phyloP scores from a whole-genome alignment of 2,113 vertebrate genomes.

The Epinephelus cyanopodus region DNA sequence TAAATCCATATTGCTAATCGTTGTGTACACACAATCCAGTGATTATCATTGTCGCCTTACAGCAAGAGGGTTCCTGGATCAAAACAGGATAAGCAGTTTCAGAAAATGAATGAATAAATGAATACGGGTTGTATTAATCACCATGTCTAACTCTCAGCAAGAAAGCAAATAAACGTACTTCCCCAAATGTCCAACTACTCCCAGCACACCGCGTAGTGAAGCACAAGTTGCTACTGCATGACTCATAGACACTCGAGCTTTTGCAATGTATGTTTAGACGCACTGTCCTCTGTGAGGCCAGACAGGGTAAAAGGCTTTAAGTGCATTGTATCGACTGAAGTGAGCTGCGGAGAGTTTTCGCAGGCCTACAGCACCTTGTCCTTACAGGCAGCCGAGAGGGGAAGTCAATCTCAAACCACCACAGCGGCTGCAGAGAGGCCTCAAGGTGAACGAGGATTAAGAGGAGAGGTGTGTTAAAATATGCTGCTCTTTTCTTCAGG shows the following conservation, averaged over 20 bases:
- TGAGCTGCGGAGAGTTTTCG: conserved; percentile 38
- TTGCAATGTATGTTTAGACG: not conserved
- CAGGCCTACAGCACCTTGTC: conserved; percentile 5
- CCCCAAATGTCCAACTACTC: not conserved
- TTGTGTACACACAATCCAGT: too few relatives aligned
- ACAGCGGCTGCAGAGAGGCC: conserved; percentile 9
- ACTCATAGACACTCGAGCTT: conserved; percentile 6
- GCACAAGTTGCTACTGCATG: conserved; percentile 12
- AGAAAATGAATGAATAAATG: too few relatives aligned
- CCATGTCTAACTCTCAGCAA: not conserved
- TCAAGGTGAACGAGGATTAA: conserved; percentile 1
- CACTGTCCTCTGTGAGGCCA: conserved; percentile 2
- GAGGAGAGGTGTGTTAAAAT: not conserved
- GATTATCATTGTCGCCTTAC: too few relatives aligned
- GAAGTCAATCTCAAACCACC: conserved; percentile 27
- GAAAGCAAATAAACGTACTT: not conserved
- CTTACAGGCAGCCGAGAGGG: not conserved
- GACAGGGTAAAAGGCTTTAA: conserved; percentile 35
- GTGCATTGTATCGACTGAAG: conserved; percentile 39
- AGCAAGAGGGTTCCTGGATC: too few relatives aligned
- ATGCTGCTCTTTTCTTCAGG: not conserved
- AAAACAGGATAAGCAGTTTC: too few relatives aligned
- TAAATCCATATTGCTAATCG: too few relatives aligned
- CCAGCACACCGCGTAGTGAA: not conserved
- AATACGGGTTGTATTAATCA: not conserved